Base-by-base conservation (phyloP, 2,888 invertebrate species). In the Orgyia antiqua region DNA sequence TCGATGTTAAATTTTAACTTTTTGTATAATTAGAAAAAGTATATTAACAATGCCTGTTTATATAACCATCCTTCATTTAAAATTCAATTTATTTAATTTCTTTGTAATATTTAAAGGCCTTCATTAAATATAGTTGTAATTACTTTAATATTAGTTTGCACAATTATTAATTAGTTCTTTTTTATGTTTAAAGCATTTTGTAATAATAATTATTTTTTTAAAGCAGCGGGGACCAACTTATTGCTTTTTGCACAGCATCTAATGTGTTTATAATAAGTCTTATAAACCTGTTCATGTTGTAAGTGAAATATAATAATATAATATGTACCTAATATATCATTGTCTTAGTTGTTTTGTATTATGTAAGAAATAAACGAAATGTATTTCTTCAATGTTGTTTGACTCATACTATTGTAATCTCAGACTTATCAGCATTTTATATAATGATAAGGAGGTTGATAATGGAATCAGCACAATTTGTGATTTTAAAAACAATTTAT, bases 271-370 rank as follows among this genome's bases (percentile, higher is more conserved):
- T 29, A 31, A 37, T 49, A 39, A 46, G 32, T 43, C 42, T 46
- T 46, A 33, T 36, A 39, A 51, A 51, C 31, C 31, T 36, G 34
- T 51, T 47, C 44, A 49, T 60, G 50, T 55, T 55, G 45, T 59
- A 46, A 43, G 43, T 40, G 44, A 56, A 46, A 44, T 46, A 36
- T n/a, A n/a, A n/a, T n/a, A n/a, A n/a, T n/a, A n/a, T n/a, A n/a
- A n/a, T 63, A 54, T 64, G 56, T 47, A 58, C 11, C 23, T 23
- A 23, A 23, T 10, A 58, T 64, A 53, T 57, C 46, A 52, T 45
- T 62, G 63, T 66, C 59, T 60, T 55, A 60, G 53, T 59, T 57
- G 63, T 74, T 74, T 72, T 70, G 48, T 55, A 55, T 51, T 46
- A 36, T 47, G 26, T 56, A 56, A 56, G 51, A 48, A 43, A 56